A percentile compares a stretch with the other conserved stretches of the same genome.
phyloP scores from a whole-genome alignment of 2,888 invertebrate genomes.

The Himalopsyche kuldschensis region DNA sequence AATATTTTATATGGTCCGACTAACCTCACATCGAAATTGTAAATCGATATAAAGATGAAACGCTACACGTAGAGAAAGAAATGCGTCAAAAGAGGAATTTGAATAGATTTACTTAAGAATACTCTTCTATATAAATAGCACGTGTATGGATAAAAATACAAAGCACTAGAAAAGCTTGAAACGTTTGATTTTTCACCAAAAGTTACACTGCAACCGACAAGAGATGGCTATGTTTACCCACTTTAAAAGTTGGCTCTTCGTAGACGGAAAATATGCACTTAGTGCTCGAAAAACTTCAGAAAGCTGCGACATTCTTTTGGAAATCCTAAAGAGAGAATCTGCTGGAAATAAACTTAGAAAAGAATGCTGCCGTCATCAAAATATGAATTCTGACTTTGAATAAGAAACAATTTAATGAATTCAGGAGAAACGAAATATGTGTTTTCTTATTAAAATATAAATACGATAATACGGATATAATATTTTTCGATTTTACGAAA shows the following conservation, averaged over 20 bases:
- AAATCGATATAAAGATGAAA: too few relatives aligned
- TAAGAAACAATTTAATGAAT: too few relatives aligned
- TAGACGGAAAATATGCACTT: slow-evolving; percentile 1
- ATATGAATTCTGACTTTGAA: background rate
- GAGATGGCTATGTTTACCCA: slow-evolving; percentile 6
- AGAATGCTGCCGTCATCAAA: background rate
- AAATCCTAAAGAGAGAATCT: background rate
- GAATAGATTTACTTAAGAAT: background rate
- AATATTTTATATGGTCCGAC: too few relatives aligned
- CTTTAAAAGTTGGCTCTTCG: slow-evolving; percentile 3
- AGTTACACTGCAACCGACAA: background rate
- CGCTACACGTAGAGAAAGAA: background rate
- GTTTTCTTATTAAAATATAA: too few relatives aligned
- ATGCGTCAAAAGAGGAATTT: background rate
- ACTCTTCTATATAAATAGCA: background rate
- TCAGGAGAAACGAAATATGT: too few relatives aligned
- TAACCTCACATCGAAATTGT: too few relatives aligned
- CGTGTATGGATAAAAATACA: background rate
- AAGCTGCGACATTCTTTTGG: background rate
- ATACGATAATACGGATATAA: too few relatives aligned
- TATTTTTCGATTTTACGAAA: too few relatives aligned
- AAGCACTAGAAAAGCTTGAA: background rate
- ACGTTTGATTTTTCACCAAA: background rate
- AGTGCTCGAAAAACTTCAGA: background rate
- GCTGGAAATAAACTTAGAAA: background rate